Evolutionary conservation across 1,140 invertebrate genomes (phyloP).

Genomic region (Amyelois transitella): DNA sequence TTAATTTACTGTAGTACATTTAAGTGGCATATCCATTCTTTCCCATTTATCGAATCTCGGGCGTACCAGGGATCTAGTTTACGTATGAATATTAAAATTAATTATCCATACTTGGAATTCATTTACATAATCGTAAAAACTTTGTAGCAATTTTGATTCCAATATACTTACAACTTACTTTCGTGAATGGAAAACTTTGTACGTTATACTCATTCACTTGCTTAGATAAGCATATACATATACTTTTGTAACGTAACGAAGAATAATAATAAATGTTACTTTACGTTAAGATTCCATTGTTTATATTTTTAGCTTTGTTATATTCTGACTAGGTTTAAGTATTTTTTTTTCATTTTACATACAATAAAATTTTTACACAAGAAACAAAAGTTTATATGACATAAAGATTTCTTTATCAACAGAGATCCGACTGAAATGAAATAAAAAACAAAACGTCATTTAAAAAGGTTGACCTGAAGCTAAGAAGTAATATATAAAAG

Average conservation of each 20-base stretch:
- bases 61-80: slow-evolving; percentile 20
- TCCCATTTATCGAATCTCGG: background rate
- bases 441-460: slow-evolving; percentile 19
- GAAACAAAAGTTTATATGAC: too few relatives aligned
- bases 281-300: background rate
- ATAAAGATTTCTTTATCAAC: too few relatives aligned
- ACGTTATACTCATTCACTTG: too few relatives aligned
- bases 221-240: too few relatives aligned
- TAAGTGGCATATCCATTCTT: background rate
- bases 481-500: slow-evolving; percentile 39
- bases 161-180: background rate
- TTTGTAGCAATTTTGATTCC: background rate
- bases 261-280: too few relatives aligned
- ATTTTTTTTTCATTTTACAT: too few relatives aligned
- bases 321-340: background rate
- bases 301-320: background rate
- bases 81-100: slow-evolving; percentile 31
- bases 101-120: slow-evolving; percentile 14
- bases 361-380: too few relatives aligned
- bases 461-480: slow-evolving; percentile 16
- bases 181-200: too few relatives aligned
- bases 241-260: too few relatives aligned
- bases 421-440: too few relatives aligned
- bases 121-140: slow-evolving; percentile 12
- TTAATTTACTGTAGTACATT: too few relatives aligned